Evolutionary conservation across 2,888 invertebrate species (phyloP), one percentile per base, ranked within the genome.

Genomic region (Mesochorus sp.): DNA sequence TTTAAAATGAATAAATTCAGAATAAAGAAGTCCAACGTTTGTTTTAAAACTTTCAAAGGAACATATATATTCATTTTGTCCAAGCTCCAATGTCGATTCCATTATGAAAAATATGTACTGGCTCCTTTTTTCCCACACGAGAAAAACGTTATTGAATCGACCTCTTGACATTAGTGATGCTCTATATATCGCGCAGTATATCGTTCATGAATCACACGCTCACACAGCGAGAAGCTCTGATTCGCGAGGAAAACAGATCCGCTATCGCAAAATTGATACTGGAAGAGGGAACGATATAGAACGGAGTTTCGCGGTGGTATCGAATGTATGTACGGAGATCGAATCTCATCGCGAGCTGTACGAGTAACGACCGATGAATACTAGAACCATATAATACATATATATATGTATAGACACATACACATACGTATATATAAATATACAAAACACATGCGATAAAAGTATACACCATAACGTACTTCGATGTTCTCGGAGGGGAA

Each of bases 261-360:
- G 66, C 64, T 67, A 81, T 78, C 80, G 79, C 57, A 78, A 76
- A 78, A 80, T 81, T 81, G 77, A 76, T 78, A 80, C 70, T 31
- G 61, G 31, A 55, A 55, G 62, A 51, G 59, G 66, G 39, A 62
- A 72, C 39, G 71, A 72, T 72, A 55, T 24, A 47, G 62, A 55
- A 72, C 67, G 55, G 61, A 62, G 55, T 44, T 12, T 53, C 51
- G 49, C 44, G 55, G n/a, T 66, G 59, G 31, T 80, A 78, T 78
- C 80, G 67, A 78, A 39, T 59, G 49, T 47, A 75, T 42, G 42
- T 67, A 37, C 72, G 67, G 59, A 78, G 80, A 80, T 80, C 78
- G 76, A 78, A 80, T 78, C 80, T 71, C 80, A 44, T 53, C 39
- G 44, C 66, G 37, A 42, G 49, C 64, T 34, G 51, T 64, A 67